These are phyloP conservation scores for Dolichotis patagonum DNA, from an alignment of 2,113 vertebrate genomes.

Conservation along the genomic window DNA sequence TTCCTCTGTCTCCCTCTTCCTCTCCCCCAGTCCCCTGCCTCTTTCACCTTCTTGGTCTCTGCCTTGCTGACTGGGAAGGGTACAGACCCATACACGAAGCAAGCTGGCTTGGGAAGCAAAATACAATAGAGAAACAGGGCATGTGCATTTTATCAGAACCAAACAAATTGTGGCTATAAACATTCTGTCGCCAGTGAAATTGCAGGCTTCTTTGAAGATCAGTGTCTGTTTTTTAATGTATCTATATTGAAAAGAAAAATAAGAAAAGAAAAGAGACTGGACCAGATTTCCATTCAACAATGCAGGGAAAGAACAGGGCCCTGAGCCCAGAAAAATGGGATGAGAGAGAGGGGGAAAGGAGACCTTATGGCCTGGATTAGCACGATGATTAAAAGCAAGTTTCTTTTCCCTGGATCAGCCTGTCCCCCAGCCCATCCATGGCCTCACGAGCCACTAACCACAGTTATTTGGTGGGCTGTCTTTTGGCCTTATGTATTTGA, in stretches of 20 bases:
- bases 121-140: background rate
- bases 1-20: too few species aligned
- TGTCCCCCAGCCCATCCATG: constrained; percentile 71
- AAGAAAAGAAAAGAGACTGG: background rate
- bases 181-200: constrained; percentile 89
- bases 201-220: constrained; percentile 88
- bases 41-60: background rate
- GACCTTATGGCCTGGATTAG: constrained; percentile 90
- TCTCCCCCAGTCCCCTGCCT: too few species aligned
- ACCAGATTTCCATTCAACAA: constrained; percentile 77
- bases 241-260: constrained; percentile 68
- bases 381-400: constrained; percentile 92
- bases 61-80: fast-evolving
- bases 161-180: constrained; percentile 88
- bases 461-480: constrained; percentile 88
- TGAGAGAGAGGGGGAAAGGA: constrained; percentile 78
- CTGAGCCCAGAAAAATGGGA: constrained; percentile 75
- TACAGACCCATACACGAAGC: background rate
- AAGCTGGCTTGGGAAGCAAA: background rate
- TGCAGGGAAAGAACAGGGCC: background rate
- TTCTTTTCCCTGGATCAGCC: constrained; percentile 82
- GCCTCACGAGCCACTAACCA: constrained; percentile 88
- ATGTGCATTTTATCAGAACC: constrained; percentile 85
- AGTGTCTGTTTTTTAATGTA: constrained; percentile 76
- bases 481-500: constrained; percentile 85